Evolutionary conservation across 2,113 vertebrate species (phyloP).

Genomic region (rat (Rattus norvegicus)): DNA sequence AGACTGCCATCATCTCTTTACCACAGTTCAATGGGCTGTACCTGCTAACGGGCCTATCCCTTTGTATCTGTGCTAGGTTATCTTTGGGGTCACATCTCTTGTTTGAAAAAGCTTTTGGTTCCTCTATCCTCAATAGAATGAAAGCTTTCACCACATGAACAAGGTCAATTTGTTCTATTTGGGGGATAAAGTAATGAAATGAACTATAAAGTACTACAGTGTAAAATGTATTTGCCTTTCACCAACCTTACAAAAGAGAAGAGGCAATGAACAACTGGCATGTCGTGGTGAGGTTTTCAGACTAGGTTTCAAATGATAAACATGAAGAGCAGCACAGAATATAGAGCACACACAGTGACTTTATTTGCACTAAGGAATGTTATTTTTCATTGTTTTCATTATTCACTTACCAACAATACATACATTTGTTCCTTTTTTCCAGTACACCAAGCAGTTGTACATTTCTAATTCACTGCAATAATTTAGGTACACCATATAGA

Average conservation of each 20-base stretch:
- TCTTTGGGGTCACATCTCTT: neutral
- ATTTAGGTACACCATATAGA: neutral
- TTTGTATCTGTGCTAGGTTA: constrained; percentile 1
- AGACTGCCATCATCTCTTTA: neutral
- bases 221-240: constrained; percentile 1
- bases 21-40: constrained; percentile 16
- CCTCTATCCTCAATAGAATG: constrained; percentile 5
- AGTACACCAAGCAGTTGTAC: constrained; percentile 27
- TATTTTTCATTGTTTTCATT: constrained; percentile 34
- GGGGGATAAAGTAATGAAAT: neutral
- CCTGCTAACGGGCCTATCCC: neutral
- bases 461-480: constrained; percentile 2
- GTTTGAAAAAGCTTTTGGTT: constrained; percentile 21
- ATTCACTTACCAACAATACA: constrained; percentile 17
- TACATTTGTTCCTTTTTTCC: constrained; percentile 5
- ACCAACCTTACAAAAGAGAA: constrained; percentile 8
- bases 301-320: neutral
- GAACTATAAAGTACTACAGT: constrained; percentile 19
- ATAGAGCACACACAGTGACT: neutral
- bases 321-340: neutral
- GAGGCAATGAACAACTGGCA: neutral
- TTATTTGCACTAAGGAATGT: neutral
- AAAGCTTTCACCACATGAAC: constrained; percentile 37
- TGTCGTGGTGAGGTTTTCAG: neutral
- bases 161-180: constrained; percentile 36